phyloP scores from a whole-genome alignment of 1,140 invertebrate species.

The Cotesia glomerata region DNA sequence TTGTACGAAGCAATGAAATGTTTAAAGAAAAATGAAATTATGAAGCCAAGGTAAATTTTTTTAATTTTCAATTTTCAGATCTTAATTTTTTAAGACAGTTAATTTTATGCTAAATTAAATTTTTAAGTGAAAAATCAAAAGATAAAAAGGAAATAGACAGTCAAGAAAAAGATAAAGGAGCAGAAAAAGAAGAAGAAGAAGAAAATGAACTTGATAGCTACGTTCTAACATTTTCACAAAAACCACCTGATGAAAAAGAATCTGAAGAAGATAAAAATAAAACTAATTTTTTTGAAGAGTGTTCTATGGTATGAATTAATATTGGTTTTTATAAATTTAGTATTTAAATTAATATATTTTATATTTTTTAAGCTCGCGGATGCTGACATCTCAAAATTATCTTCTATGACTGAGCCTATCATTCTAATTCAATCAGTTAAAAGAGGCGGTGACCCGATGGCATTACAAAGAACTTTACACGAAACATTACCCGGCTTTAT shows the following conservation, averaged over 20 bases:
- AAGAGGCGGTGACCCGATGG: conserved; percentile 72
- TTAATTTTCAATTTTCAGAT: conserved; percentile 29
- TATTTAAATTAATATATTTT: conserved; percentile 25
- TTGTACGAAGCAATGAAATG: conserved; percentile 46
- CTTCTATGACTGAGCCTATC: conserved; percentile 65
- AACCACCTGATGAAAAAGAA: conserved; percentile 44
- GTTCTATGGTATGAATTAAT: conserved; percentile 65
- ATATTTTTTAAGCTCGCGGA: conserved; percentile 66
- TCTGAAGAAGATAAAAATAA: conserved; percentile 46
- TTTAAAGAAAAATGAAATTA: conserved; percentile 44
- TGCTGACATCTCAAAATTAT: conserved; percentile 67
- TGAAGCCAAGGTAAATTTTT: conserved; percentile 57
- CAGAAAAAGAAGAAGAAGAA: conserved; percentile 56
- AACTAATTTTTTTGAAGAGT: conserved; percentile 68
- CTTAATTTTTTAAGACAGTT: conserved; percentile 33
- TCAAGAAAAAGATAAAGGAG: conserved; percentile 45
- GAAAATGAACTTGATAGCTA: conserved; percentile 69
- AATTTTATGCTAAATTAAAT: background rate
- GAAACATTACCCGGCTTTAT: conserved; percentile 81
- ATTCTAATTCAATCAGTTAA: conserved; percentile 81
- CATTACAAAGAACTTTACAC: conserved; percentile 71
- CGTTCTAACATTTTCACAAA: conserved; percentile 73
- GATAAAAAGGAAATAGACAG: conserved; percentile 42
- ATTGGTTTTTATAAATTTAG: background rate
- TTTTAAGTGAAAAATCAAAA: conserved; percentile 28